These are phyloP conservation scores for Ethmia dodecea DNA, from an alignment of 2,888 invertebrate genomes.

Conservation along the genomic window DNA sequence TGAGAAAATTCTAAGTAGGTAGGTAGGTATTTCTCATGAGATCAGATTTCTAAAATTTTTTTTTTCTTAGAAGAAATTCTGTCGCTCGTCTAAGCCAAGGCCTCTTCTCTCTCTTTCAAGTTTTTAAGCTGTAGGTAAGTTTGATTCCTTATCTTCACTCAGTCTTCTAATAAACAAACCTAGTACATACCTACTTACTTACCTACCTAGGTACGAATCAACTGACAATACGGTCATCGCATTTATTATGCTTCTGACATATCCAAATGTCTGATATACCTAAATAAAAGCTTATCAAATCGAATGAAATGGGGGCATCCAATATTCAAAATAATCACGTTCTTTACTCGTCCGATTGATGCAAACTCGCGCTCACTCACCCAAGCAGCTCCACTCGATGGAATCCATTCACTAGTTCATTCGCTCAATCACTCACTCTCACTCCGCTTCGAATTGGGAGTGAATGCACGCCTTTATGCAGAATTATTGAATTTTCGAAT, in stretches of 20 bases:
- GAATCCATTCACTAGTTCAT: slow-evolving; percentile 48
- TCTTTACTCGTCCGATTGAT: slow-evolving; percentile 34
- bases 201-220: background rate
- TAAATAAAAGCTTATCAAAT: slow-evolving; percentile 2
- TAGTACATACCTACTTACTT: no score
- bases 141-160: no score
- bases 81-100: no score
- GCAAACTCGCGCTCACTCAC: slow-evolving; percentile 30
- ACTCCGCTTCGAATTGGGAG: slow-evolving; percentile 40
- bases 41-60: no score
- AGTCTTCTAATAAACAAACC: no score
- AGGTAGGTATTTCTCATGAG: no score
- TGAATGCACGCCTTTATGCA: slow-evolving; percentile 58
- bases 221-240: slow-evolving; percentile 11
- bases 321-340: slow-evolving; percentile 52
- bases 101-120: no score
- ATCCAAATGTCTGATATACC: no score
- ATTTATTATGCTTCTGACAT: slow-evolving; percentile 1
- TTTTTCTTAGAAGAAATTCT: no score
- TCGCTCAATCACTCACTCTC: slow-evolving; percentile 54
- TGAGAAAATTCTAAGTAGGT: no score
- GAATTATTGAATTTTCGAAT: slow-evolving; percentile 60
- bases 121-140: no score
- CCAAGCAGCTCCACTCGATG: slow-evolving; percentile 34
- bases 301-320: slow-evolving; percentile 28